These are phyloP conservation scores for Paracanthobrama guichenoti DNA, from an alignment of 2,113 vertebrate genomes.

Conservation along the genomic window DNA sequence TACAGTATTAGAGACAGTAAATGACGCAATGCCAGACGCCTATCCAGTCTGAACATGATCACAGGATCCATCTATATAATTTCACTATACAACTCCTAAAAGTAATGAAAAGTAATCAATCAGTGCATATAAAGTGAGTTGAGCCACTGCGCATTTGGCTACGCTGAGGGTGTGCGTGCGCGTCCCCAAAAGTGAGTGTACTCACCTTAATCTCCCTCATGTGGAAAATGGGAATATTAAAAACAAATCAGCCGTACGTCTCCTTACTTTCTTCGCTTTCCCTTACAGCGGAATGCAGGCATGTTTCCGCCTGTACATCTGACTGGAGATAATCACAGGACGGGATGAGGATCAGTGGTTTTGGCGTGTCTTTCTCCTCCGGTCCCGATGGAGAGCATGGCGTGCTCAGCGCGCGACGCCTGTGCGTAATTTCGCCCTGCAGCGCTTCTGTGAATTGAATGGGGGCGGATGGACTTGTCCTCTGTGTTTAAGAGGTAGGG, in stretches of 20 bases:
- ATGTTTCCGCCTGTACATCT: conserved; percentile 50
- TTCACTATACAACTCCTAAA: background rate
- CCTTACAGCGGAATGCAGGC: conserved; percentile 44
- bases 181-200: background rate
- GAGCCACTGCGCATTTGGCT: background rate
- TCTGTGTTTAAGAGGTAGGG: conserved; percentile 39
- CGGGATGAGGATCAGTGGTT: conserved; percentile 8
- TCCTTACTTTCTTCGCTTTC: conserved; percentile 41
- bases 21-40: background rate
- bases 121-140: background rate
- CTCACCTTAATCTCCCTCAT: conserved; percentile 59
- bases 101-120: background rate
- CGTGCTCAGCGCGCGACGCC: conserved; percentile 28
- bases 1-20: background rate
- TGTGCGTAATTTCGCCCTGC: conserved; percentile 30
- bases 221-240: conserved; percentile 54
- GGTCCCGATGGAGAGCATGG: conserved; percentile 30
- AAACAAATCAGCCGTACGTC: background rate
- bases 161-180: background rate
- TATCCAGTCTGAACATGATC: background rate
- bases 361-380: conserved; percentile 20
- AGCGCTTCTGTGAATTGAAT: conserved; percentile 30
- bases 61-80: background rate
- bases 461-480: conserved; percentile 31
- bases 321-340: conserved; percentile 11